Base-by-base conservation (phyloP, 2,888 invertebrate species). In the Ornithoptera alexandrae region DNA sequence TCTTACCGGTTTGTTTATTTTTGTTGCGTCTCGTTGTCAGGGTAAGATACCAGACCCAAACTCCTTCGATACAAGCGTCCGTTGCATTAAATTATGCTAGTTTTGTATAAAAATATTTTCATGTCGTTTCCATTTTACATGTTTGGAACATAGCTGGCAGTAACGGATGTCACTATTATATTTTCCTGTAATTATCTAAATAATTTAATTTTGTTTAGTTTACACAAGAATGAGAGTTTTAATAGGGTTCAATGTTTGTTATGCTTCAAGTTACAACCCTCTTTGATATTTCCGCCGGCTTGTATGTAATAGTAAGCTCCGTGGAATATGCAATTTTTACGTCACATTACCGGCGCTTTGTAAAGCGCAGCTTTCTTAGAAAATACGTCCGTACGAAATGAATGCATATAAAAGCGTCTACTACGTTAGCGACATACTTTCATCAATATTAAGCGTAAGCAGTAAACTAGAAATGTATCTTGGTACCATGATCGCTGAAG, bases 351-450 rank as follows among this genome's bases (percentile, higher is more conserved):
- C n/a, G 39, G 68, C 72, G 72, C 71, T 71, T 74, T 73, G 76
- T 62, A 74, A 74, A 73, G 58, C 42, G 62, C 74, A 75, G 77
- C 74, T 78, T 78, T 77, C 76, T 72, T 74, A 73, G 74, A 76
- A 75, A 70, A 71, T 70, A 73, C 72, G 74, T 72, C 71, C 72
- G 65, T 72, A 72, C 70, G 72, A 75, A 75, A 76, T 74, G 74
- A 73, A 72, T 72, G 71, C 65, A 65, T 70, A 75, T 74, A 72
- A 74, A 74, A 74, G 75, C 73, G 74, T 72, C 72, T 71, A 73
- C 71, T 71, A 73, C 67, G 64, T 72, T 71, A 57, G 72, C 75
- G 77, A 74, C 79, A 79, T 73, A 81, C 80, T 80, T 81, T 79
- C 81, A 63, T 75, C 70, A 70, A 72, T 58, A 68, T 67, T 62